These are phyloP conservation scores for Xestia sexstrigata DNA, from an alignment of 2,888 invertebrate species.

Conservation along the genomic window DNA sequence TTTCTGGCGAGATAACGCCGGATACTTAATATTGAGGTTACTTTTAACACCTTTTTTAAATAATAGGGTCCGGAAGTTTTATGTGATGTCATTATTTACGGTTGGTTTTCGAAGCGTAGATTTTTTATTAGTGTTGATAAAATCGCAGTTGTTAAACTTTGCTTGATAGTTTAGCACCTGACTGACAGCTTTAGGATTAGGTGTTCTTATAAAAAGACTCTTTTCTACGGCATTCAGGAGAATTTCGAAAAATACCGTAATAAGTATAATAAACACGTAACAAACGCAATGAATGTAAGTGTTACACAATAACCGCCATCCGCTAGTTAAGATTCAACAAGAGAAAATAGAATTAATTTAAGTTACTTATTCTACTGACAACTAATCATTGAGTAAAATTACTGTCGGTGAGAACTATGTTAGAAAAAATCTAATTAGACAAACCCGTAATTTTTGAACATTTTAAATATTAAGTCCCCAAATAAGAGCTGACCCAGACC, in stretches of 20 bases:
- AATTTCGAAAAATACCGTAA: not conserved
- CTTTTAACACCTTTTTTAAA: conserved; percentile 55
- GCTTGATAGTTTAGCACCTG: not conserved
- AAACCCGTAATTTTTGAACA: conserved; percentile 10
- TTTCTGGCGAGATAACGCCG: conserved; percentile 45
- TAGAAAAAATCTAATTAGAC: not conserved
- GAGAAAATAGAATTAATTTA: not conserved
- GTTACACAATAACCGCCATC: not conserved
- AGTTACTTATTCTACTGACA: not conserved
- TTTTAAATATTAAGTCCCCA: conserved; percentile 28
- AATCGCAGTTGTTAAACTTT: not conserved
- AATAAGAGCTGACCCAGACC: conserved; percentile 31
- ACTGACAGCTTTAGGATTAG: not conserved
- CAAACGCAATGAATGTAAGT: not conserved
- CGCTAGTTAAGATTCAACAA: not conserved
- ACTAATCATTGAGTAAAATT: not conserved
- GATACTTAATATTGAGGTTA: conserved; percentile 33
- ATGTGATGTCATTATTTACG: conserved; percentile 39
- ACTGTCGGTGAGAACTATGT: not conserved
- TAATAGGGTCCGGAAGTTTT: conserved; percentile 33
- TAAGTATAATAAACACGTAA: no score
- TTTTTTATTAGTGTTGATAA: conserved; percentile 12
- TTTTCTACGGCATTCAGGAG: not conserved
- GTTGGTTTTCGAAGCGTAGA: not conserved
- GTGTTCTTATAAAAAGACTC: not conserved